Conservation (phyloP, 2,888 invertebrate species). For the Formica aserva region DNA sequence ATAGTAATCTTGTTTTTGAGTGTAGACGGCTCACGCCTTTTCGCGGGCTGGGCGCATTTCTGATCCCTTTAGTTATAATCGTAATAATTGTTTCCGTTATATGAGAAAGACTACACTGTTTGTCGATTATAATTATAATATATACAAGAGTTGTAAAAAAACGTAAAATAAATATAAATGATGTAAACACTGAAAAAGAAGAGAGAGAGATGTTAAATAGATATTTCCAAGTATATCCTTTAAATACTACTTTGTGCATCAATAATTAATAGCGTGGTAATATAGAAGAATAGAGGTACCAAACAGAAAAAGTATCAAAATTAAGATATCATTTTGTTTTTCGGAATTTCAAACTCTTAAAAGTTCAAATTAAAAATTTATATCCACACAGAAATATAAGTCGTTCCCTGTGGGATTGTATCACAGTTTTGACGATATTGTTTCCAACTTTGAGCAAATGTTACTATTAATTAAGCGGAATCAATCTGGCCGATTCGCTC, state of each 20-base stretch:
- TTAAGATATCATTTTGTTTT: neutral
- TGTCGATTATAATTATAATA: slow-evolving; percentile 75
- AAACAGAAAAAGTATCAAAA: neutral
- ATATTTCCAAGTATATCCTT: neutral
- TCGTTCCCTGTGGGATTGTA: neutral
- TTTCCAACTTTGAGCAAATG: neutral
- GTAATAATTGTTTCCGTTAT: slow-evolving; percentile 74
- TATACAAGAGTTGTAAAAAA: slow-evolving; percentile 74
- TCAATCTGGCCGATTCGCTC: neutral
- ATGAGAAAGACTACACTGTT: slow-evolving; percentile 74
- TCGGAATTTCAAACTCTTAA: neutral
- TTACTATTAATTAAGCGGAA: neutral
- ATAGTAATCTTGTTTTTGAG: slow-evolving; percentile 77
- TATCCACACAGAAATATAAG: neutral
- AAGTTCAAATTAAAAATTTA: neutral
- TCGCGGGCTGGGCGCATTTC: slow-evolving; percentile 63
- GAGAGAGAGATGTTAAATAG: slow-evolving; percentile 6
- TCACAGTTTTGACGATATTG: neutral
- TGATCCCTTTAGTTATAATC: slow-evolving; percentile 57
- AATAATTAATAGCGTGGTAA: neutral
- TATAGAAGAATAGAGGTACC: neutral
- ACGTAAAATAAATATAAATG: slow-evolving; percentile 79
- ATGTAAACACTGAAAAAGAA: slow-evolving; percentile 72
- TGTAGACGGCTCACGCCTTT: slow-evolving; percentile 69
- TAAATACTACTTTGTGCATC: neutral